Evolutionary conservation across 2,113 vertebrate species (phyloP).

Genomic region (Ia io): DNA sequence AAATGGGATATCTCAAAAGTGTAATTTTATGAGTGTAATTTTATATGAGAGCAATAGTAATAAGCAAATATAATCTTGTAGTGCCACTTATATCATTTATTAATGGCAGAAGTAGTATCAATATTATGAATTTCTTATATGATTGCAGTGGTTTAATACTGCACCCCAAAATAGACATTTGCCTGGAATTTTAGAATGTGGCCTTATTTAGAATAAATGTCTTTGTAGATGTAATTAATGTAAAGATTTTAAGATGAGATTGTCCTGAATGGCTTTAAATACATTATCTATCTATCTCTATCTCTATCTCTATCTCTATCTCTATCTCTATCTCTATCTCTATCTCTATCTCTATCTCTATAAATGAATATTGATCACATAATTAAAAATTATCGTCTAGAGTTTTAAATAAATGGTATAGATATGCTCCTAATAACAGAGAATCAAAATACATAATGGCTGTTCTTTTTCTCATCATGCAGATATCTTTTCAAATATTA

Average conservation of each 20-base stretch:
- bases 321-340: not conserved
- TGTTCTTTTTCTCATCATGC: not conserved
- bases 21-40: not conserved
- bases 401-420: not conserved
- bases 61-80: not conserved
- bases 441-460: not conserved
- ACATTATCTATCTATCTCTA: not conserved
- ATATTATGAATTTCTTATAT: not conserved
- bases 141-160: not conserved
- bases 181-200: not conserved
- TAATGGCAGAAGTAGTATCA: not conserved
- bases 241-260: not conserved
- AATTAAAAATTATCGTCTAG: not conserved
- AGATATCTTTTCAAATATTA: not conserved
- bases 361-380: not conserved
- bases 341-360: too few relatives aligned
- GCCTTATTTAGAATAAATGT: not conserved
- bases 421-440: not conserved
- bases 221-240: not conserved
- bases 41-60: not conserved
- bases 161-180: not conserved
- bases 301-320: not conserved
- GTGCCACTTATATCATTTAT: not conserved
- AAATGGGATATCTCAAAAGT: constrained; percentile 10
- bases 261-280: not conserved